These are phyloP conservation scores for Chymomyza procnemis DNA, from an alignment of 2,888 invertebrate species.

Conservation along the genomic window DNA sequence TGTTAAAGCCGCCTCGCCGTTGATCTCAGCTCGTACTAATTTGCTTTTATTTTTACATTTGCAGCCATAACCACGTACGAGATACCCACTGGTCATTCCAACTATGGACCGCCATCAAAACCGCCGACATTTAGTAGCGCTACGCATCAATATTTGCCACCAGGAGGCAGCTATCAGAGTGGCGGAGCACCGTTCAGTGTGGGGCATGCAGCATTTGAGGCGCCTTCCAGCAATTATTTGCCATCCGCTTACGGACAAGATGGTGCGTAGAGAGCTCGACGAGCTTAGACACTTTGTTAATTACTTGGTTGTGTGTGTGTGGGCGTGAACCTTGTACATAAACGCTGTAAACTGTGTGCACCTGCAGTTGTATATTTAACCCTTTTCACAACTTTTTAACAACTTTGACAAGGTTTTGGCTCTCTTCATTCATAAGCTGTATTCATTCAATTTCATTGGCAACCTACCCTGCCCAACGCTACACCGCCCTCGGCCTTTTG, in stretches of 20 bases:
- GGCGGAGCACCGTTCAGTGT: conserved; percentile 74
- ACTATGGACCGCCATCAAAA: conserved; percentile 78
- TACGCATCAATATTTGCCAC: conserved; percentile 76
- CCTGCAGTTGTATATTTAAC: neutral
- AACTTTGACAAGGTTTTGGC: conserved; percentile 24
- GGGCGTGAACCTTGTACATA: conserved; percentile 6
- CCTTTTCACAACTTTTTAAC: conserved; percentile 12
- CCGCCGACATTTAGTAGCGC: conserved; percentile 75
- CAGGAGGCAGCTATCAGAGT: conserved; percentile 56
- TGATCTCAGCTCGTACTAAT: neutral
- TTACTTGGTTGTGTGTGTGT: neutral
- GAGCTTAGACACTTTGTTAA: neutral
- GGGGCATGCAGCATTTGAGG: conserved; percentile 77
- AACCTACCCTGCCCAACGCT: conserved; percentile 9
- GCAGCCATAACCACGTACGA: conserved; percentile 77
- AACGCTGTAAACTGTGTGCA: conserved; percentile 25
- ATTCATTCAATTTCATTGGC: conserved; percentile 27
- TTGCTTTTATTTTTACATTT: conserved; percentile 25
- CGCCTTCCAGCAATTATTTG: conserved; percentile 75
- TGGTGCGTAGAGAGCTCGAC: conserved; percentile 67
- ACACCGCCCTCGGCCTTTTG: conserved; percentile 3
- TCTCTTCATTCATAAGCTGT: conserved; percentile 24
- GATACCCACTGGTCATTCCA: conserved; percentile 75
- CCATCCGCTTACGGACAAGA: conserved; percentile 76
- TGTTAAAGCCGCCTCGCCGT: neutral